These are phyloP conservation scores for Eueremaeus valkanovi DNA, from an alignment of 2,888 invertebrate genomes.

Conservation along the genomic window DNA sequence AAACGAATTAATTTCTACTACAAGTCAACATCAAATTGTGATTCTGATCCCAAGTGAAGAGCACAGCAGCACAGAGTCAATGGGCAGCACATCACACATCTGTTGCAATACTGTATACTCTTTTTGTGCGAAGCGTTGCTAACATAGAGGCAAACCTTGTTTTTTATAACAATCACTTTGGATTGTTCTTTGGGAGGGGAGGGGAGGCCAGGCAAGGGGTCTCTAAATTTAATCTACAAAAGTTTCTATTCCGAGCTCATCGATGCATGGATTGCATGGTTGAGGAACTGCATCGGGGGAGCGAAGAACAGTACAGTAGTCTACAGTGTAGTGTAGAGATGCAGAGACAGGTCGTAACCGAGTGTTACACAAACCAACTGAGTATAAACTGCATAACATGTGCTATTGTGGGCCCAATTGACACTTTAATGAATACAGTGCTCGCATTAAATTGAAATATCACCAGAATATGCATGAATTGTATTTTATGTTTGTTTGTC, in stretches of 20 bases:
- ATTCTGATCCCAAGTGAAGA: conserved; percentile 22
- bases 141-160: conserved; percentile 36
- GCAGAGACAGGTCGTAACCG: background rate
- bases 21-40: conserved; percentile 33
- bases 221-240: conserved; percentile 25
- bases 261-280: conserved; percentile 23
- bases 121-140: conserved; percentile 30
- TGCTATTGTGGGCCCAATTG: conserved; percentile 31
- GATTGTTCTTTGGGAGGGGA: conserved; percentile 21
- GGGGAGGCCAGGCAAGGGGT: no score
- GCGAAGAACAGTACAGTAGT: background rate
- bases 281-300: conserved; percentile 24
- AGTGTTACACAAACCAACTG: background rate
- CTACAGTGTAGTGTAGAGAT: no score
- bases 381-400: background rate
- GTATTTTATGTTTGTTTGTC: no score
- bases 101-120: conserved; percentile 29
- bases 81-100: conserved; percentile 32
- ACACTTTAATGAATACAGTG: conserved; percentile 30
- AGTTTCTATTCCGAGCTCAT: conserved; percentile 7
- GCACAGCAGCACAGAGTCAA: conserved; percentile 24
- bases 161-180: conserved; percentile 20
- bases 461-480: no score
- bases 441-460: conserved; percentile 30
- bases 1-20: conserved; percentile 30